Evolutionary conservation across 2,797 vertebrate genomes (phyloP).

Genomic region (Enteromius anoplus): DNA sequence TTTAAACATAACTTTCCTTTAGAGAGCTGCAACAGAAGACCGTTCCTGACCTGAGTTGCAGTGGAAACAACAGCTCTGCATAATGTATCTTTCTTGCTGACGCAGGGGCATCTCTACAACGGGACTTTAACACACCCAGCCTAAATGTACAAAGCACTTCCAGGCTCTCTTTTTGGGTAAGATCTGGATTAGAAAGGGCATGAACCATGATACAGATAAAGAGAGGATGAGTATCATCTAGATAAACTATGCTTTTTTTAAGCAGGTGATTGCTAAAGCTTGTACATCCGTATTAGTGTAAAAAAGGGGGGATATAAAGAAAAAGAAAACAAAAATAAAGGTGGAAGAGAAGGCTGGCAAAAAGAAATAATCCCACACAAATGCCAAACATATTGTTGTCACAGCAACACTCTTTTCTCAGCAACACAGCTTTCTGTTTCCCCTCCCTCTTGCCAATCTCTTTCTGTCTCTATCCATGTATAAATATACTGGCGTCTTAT

Average conservation of each 20-base stretch:
- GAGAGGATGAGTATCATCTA: not conserved
- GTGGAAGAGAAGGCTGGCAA: slow-evolving; percentile 22
- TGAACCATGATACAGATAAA: not conserved
- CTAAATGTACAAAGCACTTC: not conserved
- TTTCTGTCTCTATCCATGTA: not conserved
- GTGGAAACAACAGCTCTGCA: slow-evolving; percentile 6
- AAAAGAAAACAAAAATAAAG: slow-evolving; percentile 4
- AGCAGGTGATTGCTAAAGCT: not conserved
- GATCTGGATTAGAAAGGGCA: not conserved
- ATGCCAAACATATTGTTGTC: slow-evolving; percentile 57
- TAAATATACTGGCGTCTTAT: slow-evolving; percentile 5
- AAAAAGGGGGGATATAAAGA: not conserved
- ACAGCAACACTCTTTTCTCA: slow-evolving; percentile 51
- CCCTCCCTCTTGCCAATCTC: slow-evolving; percentile 4
- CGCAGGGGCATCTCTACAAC: not conserved
- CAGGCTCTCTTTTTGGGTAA: not conserved
- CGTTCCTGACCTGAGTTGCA: not conserved
- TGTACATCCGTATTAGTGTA: not conserved
- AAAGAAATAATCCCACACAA: slow-evolving; percentile 50
- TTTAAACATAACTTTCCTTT: not conserved
- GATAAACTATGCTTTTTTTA: slow-evolving; percentile 2
- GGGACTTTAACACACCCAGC: not conserved
- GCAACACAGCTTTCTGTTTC: slow-evolving; percentile 18
- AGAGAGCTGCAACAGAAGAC: not conserved
- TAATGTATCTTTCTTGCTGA: slow-evolving; percentile 14